Percentiles rank a stretch among this genome's conserved stretches.
Conservation (phyloP, 2,797 vertebrate genomes). For the Erethizon dorsatum region DNA sequence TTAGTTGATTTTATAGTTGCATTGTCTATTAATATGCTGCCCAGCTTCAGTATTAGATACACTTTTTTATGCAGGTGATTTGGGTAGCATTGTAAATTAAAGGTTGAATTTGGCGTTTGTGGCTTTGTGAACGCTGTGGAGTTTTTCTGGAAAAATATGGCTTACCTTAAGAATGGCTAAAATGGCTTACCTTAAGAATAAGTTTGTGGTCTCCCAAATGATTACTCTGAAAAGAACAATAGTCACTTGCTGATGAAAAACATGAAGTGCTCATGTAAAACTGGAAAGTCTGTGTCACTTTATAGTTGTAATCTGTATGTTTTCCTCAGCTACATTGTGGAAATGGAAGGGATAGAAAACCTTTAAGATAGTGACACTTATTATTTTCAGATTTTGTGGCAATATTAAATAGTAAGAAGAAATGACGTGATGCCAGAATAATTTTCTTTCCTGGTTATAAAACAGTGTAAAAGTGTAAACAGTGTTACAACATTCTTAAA, state of each 20-base stretch:
- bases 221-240: background rate
- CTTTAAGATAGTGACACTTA: background rate
- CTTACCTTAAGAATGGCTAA: background rate
- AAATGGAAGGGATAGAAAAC: conserved; percentile 40
- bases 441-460: conserved; percentile 24
- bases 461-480: background rate
- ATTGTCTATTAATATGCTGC: background rate
- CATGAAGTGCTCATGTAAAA: background rate
- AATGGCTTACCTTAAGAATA: background rate
- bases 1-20: background rate
- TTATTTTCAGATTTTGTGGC: background rate
- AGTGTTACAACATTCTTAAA: conserved; percentile 41
- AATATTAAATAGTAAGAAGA: background rate
- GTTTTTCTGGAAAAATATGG: background rate
- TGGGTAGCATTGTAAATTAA: background rate
- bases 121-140: background rate
- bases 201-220: background rate
- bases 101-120: background rate
- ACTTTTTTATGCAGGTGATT: background rate
- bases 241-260: conserved; percentile 13
- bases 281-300: background rate
- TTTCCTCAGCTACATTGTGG: background rate
- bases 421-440: background rate
- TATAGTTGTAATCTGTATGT: background rate
- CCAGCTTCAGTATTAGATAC: background rate